phyloP scores from a whole-genome alignment of 2,888 invertebrate species.

The Unio pictorum region DNA sequence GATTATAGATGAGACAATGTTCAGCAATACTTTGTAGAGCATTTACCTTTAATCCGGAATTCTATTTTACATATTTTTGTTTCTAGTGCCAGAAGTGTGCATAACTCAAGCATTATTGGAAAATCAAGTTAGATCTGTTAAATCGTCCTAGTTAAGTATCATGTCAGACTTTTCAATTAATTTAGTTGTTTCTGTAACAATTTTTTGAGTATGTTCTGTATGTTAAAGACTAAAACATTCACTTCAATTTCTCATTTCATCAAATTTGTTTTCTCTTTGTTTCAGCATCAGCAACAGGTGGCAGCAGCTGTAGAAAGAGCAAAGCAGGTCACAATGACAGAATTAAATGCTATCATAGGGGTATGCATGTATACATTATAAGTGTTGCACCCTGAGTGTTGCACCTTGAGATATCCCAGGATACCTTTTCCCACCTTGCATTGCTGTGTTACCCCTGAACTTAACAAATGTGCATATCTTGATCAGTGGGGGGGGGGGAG shows the following conservation, averaged over 20 bases:
- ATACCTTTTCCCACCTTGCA: not conserved
- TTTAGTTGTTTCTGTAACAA: not conserved
- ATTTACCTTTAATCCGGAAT: not conserved
- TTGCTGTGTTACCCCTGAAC: not conserved
- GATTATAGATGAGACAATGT: not conserved
- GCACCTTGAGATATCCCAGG: not conserved
- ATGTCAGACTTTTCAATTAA: too few species aligned
- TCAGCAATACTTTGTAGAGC: slow-evolving; percentile 1
- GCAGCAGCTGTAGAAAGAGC: slow-evolving; percentile 96
- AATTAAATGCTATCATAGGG: slow-evolving; percentile 96
- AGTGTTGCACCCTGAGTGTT: not conserved
- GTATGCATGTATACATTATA: slow-evolving; percentile 78
- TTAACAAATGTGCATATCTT: not conserved
- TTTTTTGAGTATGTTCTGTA: not conserved
- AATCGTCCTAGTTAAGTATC: too few species aligned
- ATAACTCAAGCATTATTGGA: too few species aligned
- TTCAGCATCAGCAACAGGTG: slow-evolving; percentile 94
- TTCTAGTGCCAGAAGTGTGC: too few species aligned
- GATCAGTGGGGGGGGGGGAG: too few species aligned
- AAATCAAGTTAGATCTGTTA: too few species aligned
- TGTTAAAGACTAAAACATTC: not conserved
- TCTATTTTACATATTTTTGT: too few species aligned
- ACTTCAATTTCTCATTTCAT: not conserved
- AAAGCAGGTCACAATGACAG: slow-evolving; percentile 97
- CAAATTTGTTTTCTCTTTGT: slow-evolving; percentile 18